Base-by-base conservation (phyloP, 1,140 invertebrate genomes). In the Tetramorium parvispinum region DNA sequence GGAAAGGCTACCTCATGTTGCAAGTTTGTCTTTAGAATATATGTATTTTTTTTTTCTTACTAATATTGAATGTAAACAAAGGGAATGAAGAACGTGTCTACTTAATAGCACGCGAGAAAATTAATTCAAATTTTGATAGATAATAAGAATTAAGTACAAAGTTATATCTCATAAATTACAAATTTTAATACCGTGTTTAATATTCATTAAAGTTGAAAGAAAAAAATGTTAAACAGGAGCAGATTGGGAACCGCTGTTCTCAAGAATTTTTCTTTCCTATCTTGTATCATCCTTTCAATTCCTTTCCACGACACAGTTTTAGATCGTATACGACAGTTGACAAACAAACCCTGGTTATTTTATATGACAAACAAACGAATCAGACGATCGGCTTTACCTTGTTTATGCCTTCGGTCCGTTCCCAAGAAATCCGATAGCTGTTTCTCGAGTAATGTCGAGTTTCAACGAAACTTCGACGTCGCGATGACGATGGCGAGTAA, bases 311-410 rank as follows among this genome's bases (percentile, higher is more conserved):
- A 73, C 68, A 57, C 79, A 85, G 49, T 88, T 77, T 43, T 51
- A 65, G 49, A 75, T 75, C 21, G 46, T 77, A 78, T 79, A 71
- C 76, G 79, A 89, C 40, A 77, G 40, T 83, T 71, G 90, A 92
- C 88, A 82, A 88, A 87, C 87, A 85, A 63, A 49, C 43, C 24
- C 32, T 55, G 55, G 63, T 90, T 90, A 82, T 90, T 90, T 88
- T 78, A 78, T 59, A 87, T 66, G 55, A 65, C 81, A 88, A 90
- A 90, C 86, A 78, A 82, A 53, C 77, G 76, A 83, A 59, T 73
- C 79, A 85, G 59, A 82, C 79, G 79, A 87, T 87, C 51, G 63
- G 68, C 73, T 82, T 87, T 85, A 66, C 70, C 49, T 81, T 66
- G 76, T 70, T 61, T 71, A 71, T 40, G 71, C 27, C 66, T 70